Evolutionary conservation across 37 sponge, comb jelly and placozoan species (phyloP), one percentile per base, ranked within the genome.

Genomic region (Petrosia ficiformis): DNA sequence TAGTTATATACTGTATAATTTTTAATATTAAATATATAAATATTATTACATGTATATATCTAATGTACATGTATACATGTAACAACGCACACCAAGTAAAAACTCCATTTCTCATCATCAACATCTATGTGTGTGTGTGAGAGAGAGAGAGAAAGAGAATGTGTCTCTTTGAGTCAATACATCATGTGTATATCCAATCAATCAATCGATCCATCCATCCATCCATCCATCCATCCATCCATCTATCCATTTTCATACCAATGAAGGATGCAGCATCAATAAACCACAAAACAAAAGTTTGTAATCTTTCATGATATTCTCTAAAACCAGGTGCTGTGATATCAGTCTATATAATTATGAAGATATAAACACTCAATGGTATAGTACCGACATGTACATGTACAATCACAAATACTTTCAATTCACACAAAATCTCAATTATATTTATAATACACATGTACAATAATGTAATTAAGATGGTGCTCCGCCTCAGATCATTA

Each of bases 211-310:
- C n/a, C n/a, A n/a, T n/a, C n/a, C n/a, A n/a, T n/a, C n/a, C n/a
- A n/a, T n/a, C n/a, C n/a, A n/a, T n/a, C n/a, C n/a, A n/a, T n/a
- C n/a, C n/a, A n/a, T n/a, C n/a, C n/a, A n/a, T n/a, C n/a, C n/a
- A n/a, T n/a, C n/a, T 61, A 61, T 26, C n/a, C 22, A 61, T 61
- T 61, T 26, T 14, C 85, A 70, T 36, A 89, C 93, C 97, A 37
- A 93, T 93, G 71, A 78, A 96, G 2, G 90, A 89, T 24, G 94
- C 82, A 31, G 88, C 91, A 63, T 96, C 97, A 21, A 96, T 74
- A 70, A 84, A 96, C 97, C 97, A 96, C 22, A 96, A 68, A 0
- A 96, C 70, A 64, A 96, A 93, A 0, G 79, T 80, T 59, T 79
- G 85, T 25, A 94, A 80, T 32, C 84, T 48, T 4, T 60, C 67